Evolutionary conservation across 2,888 invertebrate genomes (phyloP).

Genomic region (Listrodromus nycthemerus): DNA sequence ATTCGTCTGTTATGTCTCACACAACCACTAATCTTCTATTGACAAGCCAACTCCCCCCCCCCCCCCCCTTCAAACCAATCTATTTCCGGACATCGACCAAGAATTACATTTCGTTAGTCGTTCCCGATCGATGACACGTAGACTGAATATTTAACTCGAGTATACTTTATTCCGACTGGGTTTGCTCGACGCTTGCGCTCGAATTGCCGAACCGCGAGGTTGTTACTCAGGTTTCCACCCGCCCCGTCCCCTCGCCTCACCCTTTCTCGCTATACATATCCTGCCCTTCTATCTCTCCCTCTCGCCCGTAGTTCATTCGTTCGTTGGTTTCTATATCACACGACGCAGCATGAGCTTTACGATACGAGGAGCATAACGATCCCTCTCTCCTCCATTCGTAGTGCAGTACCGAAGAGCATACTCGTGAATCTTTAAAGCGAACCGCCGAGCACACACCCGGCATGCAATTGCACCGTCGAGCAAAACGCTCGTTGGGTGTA

Average conservation of each 20-base stretch:
- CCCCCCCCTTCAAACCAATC: background rate
- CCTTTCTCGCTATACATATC: slow-evolving; percentile 25
- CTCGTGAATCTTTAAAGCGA: slow-evolving; percentile 59
- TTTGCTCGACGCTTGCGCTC: slow-evolving; percentile 51
- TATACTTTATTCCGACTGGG: slow-evolving; percentile 46
- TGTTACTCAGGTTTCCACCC: slow-evolving; percentile 22
- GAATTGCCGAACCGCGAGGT: slow-evolving; percentile 22
- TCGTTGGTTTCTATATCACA: slow-evolving; percentile 40
- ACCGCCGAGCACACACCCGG: slow-evolving; percentile 12
- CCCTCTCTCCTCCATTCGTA: slow-evolving; percentile 43
- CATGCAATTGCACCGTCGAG: no score
- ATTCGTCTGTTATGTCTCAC: background rate
- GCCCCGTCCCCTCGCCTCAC: slow-evolving; percentile 35
- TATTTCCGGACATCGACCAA: slow-evolving; percentile 48
- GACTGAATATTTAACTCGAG: slow-evolving; percentile 72
- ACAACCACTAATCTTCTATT: slow-evolving; percentile 44
- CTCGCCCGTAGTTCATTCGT: slow-evolving; percentile 26
- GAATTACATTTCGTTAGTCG: slow-evolving; percentile 26
- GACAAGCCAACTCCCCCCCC: slow-evolving; percentile 28
- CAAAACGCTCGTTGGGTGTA: slow-evolving; percentile 4
- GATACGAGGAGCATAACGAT: slow-evolving; percentile 54
- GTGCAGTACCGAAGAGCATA: slow-evolving; percentile 28
- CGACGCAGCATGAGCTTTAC: slow-evolving; percentile 47
- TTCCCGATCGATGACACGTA: slow-evolving; percentile 71
- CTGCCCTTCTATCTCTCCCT: slow-evolving; percentile 13